phyloP scores from a whole-genome alignment of 2,113 vertebrate species.

The Mohoua ochrocephala region DNA sequence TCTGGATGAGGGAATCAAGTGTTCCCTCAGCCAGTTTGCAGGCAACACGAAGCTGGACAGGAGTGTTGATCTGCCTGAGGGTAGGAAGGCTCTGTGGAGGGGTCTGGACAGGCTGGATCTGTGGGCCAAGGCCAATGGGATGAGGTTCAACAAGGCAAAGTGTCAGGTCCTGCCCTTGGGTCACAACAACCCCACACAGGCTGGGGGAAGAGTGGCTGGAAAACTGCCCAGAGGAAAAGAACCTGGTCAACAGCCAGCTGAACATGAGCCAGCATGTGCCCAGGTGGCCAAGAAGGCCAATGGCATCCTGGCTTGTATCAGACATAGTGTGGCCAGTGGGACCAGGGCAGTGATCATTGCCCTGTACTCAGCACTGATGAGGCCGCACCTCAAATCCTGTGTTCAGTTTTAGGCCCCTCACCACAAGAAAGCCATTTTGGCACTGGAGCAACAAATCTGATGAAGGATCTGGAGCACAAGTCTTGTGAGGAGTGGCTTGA shows the following conservation, averaged over 20 bases:
- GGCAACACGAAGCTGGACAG: not conserved
- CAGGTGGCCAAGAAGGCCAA: not conserved
- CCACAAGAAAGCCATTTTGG: not conserved
- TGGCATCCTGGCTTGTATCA: not conserved
- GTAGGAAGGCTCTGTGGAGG: not conserved
- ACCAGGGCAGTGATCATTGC: too few relatives aligned
- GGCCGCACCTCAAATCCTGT: fast-evolving
- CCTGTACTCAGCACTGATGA: not conserved
- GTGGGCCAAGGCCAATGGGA: fast-evolving
- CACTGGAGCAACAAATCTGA: not conserved
- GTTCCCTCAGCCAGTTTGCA: fast-evolving
- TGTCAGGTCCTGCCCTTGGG: fast-evolving
- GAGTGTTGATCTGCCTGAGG: not conserved
- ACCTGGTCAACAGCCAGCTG: not conserved
- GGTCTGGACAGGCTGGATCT: not conserved
- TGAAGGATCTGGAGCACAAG: not conserved
- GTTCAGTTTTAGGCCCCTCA: not conserved
- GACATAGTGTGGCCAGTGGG: too few relatives aligned
- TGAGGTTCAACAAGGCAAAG: not conserved
- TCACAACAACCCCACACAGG: not conserved
- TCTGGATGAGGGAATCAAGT: fast-evolving
- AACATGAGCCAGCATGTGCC: fast-evolving
- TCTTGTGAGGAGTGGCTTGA: not conserved
- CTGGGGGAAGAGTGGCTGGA: not conserved
- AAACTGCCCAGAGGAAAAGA: not conserved